Conservation (phyloP, 2,797 vertebrate species). For the Acanthurus leucopareius region DNA sequence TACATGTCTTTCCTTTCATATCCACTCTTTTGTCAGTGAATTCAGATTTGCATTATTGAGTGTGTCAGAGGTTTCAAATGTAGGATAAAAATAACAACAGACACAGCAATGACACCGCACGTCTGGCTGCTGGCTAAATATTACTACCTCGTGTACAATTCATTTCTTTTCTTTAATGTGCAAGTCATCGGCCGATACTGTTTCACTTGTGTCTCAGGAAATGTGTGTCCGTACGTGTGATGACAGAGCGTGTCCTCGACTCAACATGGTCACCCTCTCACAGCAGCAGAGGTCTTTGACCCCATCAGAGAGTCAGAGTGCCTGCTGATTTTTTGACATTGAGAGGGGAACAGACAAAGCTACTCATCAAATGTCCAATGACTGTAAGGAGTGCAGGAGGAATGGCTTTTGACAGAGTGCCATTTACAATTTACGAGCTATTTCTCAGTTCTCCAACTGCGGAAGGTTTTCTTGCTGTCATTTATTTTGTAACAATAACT, state of each 20-base stretch:
- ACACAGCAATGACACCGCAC: slow-evolving; percentile 55
- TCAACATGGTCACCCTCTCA: slow-evolving; percentile 75
- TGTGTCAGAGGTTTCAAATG: slow-evolving; percentile 69
- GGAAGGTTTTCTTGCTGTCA: slow-evolving; percentile 42
- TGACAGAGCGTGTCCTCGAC: slow-evolving; percentile 70
- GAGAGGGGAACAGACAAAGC: slow-evolving; percentile 78
- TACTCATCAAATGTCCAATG: slow-evolving; percentile 78
- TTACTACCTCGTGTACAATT: slow-evolving; percentile 52
- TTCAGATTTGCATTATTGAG: slow-evolving; percentile 71
- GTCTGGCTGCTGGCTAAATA: slow-evolving; percentile 52
- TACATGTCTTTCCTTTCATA: slow-evolving; percentile 71
- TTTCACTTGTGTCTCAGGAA: slow-evolving; percentile 51
- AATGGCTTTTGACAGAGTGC: slow-evolving; percentile 73
- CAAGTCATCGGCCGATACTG: slow-evolving; percentile 6
- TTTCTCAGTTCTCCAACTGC: slow-evolving; percentile 42
- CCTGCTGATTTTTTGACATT: slow-evolving; percentile 82
- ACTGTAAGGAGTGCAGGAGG: slow-evolving; percentile 55
- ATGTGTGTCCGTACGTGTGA: slow-evolving; percentile 51
- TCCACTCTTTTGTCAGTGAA: slow-evolving; percentile 68
- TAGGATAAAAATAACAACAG: slow-evolving; percentile 75
- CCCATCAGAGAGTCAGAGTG: slow-evolving; percentile 80
- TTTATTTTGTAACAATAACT: slow-evolving; percentile 43
- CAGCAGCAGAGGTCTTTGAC: slow-evolving; percentile 76
- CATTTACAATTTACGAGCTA: slow-evolving; percentile 73
- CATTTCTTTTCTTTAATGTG: slow-evolving; percentile 43